Conservation (phyloP, 1,140 invertebrate genomes). For the Sinella curviseta region DNA sequence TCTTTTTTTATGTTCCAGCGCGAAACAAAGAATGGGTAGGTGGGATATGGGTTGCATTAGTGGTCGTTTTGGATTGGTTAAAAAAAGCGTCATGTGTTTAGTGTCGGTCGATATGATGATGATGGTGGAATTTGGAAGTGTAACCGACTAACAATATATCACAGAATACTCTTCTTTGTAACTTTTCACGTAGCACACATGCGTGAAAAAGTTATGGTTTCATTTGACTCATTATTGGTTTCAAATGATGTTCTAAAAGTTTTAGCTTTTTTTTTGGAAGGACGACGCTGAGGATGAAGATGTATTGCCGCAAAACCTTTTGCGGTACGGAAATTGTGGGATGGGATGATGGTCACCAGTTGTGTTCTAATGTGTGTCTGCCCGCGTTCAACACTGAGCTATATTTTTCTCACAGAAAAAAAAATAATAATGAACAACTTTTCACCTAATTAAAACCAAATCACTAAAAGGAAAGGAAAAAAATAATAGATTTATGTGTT, state of each 20-base stretch:
- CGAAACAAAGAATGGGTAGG: too few relatives aligned
- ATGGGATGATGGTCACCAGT: neutral
- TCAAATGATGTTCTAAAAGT: conserved; percentile 15
- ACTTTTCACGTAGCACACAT: too few relatives aligned
- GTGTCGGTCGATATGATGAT: too few relatives aligned
- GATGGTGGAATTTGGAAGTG: too few relatives aligned
- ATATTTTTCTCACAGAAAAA: neutral
- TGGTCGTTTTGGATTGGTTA: too few relatives aligned
- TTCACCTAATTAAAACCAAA: conserved; percentile 25
- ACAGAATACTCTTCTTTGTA: too few relatives aligned
- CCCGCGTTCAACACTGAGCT: neutral
- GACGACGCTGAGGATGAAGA: neutral
- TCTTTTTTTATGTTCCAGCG: too few relatives aligned
- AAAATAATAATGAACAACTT: conserved; percentile 1
- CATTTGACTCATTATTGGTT: conserved; percentile 2
- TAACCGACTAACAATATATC: too few relatives aligned
- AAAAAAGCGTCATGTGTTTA: too few relatives aligned
- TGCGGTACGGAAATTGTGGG: neutral
- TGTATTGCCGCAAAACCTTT: neutral
- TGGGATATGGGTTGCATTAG: too few relatives aligned
- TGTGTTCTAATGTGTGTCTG: neutral
- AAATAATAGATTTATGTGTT: neutral
- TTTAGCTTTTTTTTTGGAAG: conserved; percentile 1
- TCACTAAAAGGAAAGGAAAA: neutral
- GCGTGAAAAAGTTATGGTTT: conserved; percentile 16